Percentiles rank a stretch among this genome's conserved stretches.
phyloP scores from a whole-genome alignment of 2,113 vertebrate genomes.

The Riparia riparia region DNA sequence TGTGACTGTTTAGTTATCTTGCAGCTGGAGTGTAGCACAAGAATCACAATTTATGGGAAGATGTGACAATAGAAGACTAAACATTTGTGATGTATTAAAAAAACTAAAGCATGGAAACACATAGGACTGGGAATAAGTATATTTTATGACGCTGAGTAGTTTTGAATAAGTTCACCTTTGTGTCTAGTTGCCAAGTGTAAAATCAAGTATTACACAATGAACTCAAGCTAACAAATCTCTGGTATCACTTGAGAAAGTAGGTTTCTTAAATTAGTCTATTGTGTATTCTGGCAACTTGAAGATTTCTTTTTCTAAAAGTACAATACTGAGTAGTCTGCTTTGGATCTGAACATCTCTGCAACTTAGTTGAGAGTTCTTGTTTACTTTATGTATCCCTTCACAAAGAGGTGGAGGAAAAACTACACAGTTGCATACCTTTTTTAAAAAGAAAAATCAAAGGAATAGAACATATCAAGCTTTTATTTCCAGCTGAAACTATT shows the following conservation, averaged over 20 bases:
- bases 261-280: neutral
- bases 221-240: neutral
- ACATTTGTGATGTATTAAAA: neutral
- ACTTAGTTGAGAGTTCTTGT: neutral
- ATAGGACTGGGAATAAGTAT: neutral
- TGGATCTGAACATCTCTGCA: neutral
- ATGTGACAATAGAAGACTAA: neutral
- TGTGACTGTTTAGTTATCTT: neutral
- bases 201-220: neutral
- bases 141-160: neutral
- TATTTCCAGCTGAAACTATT: neutral
- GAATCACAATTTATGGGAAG: neutral
- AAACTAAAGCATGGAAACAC: fast-evolving
- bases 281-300: neutral
- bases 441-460: neutral
- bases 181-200: neutral
- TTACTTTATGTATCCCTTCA: neutral
- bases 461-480: neutral
- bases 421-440: neutral
- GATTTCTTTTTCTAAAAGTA: neutral
- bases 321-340: neutral
- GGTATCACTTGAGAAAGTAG: neutral
- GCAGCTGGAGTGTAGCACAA: neutral
- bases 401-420: neutral
- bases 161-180: neutral